A percentile compares a stretch with the other conserved stretches of the same genome.
Conservation (phyloP, 2,888 invertebrate species). For the Oscheius sp. region DNA sequence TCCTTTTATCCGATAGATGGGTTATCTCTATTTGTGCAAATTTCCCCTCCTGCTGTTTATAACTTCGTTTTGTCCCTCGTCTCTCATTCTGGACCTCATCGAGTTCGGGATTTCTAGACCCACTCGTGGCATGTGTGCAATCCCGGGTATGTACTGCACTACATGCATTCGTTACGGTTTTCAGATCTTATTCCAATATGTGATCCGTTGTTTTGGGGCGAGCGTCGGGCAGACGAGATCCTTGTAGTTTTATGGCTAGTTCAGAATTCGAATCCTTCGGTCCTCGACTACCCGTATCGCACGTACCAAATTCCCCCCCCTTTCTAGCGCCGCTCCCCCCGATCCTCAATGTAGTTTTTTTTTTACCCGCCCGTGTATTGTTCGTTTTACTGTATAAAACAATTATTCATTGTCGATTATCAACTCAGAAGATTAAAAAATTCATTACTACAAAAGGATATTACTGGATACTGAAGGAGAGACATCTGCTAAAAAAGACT, state of each 20-base stretch:
- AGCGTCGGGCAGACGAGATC: constrained; percentile 21
- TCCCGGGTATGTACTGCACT: background rate
- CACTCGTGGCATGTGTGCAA: background rate
- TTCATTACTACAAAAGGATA: background rate
- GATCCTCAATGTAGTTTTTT: constrained; percentile 19
- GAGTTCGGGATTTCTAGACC: background rate
- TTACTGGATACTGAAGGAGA: background rate
- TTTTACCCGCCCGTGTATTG: background rate
- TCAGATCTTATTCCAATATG: background rate
- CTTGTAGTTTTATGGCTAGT: background rate
- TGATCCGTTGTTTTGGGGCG: constrained; percentile 2
- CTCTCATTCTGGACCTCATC: constrained; percentile 26
- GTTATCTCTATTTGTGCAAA: background rate
- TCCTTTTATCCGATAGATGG: background rate
- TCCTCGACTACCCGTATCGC: constrained; percentile 20
- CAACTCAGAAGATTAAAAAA: too few species aligned
- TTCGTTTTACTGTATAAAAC: too few species aligned
- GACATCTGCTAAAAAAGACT: background rate
- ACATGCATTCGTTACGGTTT: constrained; percentile 3
- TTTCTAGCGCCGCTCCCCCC: constrained; percentile 19
- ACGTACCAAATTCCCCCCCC: constrained; percentile 7
- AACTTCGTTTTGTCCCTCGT: background rate
- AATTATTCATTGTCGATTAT: too few species aligned
- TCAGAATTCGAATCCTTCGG: background rate
- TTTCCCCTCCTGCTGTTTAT: background rate